phyloP scores from a whole-genome alignment of 2,797 vertebrate species.

The Gambusia yucatana region DNA sequence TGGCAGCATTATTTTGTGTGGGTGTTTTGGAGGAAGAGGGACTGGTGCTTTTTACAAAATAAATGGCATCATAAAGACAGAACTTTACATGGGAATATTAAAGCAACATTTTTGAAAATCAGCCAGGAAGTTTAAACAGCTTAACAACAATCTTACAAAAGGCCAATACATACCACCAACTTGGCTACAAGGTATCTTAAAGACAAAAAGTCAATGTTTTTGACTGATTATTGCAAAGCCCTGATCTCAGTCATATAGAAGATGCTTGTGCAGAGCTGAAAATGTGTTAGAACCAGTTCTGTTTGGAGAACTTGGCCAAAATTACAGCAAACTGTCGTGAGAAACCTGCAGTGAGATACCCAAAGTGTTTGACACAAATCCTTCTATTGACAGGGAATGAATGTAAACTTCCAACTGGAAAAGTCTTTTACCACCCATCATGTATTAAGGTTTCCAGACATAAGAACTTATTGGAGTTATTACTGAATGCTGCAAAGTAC shows the following conservation, averaged over 20 bases:
- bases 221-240: not conserved
- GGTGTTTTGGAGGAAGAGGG: not conserved
- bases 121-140: not conserved
- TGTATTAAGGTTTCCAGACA: slow-evolving; percentile 1
- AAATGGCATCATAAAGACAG: not conserved
- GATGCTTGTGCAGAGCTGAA: not conserved
- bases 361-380: not conserved
- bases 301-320: not conserved
- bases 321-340: not conserved
- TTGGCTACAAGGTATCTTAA: not conserved
- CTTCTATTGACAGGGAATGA: not conserved
- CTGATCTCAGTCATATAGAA: not conserved
- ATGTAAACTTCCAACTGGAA: not conserved
- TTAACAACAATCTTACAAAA: not conserved
- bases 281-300: not conserved
- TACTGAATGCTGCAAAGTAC: slow-evolving; percentile 52
- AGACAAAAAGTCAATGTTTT: not conserved
- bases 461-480: not conserved
- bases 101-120: not conserved
- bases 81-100: not conserved
- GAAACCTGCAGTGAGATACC: not conserved
- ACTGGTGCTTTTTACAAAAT: not conserved
- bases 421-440: not conserved
- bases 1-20: not conserved
- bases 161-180: not conserved